These are phyloP conservation scores for Hycleus phaleratus DNA, from an alignment of 1,140 invertebrate species.

Conservation along the genomic window DNA sequence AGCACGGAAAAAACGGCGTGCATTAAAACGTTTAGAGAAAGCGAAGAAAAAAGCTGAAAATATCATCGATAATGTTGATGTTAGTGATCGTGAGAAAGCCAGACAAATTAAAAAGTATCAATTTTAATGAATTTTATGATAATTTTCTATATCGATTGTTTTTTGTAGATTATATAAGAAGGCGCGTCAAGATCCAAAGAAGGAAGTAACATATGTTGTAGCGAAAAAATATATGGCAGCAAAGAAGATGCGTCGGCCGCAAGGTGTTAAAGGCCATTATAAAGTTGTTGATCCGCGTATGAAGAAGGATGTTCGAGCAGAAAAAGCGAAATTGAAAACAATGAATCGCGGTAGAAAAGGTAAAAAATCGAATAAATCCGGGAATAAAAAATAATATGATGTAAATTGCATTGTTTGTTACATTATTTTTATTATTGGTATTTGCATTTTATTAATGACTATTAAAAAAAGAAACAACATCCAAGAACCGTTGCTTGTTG, in stretches of 20 bases:
- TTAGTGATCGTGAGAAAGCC: constrained; percentile 85
- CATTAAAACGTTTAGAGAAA: constrained; percentile 77
- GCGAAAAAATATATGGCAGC: constrained; percentile 80
- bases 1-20: constrained; percentile 89
- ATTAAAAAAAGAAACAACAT: no score
- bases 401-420: constrained; percentile 8
- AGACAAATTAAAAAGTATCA: constrained; percentile 79
- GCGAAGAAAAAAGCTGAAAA: constrained; percentile 93
- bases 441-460: constrained; percentile 1
- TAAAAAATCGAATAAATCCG: constrained; percentile 6
- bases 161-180: constrained; percentile 83
- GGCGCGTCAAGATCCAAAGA: constrained; percentile 72
- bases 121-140: constrained; percentile 1
- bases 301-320: constrained; percentile 84
- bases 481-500: no score
- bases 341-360: constrained; percentile 34
- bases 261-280: constrained; percentile 85
- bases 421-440: constrained; percentile 6
- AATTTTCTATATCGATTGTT: constrained; percentile 13
- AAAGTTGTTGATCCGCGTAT: constrained; percentile 92
- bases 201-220: constrained; percentile 89
- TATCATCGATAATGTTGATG: constrained; percentile 82
- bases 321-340: constrained; percentile 56
- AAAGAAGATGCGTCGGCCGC: constrained; percentile 68
- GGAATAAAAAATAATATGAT: constrained; percentile 5